phyloP scores from a whole-genome alignment of 2,797 vertebrate genomes.

The Gobionotothen gibberifrons region DNA sequence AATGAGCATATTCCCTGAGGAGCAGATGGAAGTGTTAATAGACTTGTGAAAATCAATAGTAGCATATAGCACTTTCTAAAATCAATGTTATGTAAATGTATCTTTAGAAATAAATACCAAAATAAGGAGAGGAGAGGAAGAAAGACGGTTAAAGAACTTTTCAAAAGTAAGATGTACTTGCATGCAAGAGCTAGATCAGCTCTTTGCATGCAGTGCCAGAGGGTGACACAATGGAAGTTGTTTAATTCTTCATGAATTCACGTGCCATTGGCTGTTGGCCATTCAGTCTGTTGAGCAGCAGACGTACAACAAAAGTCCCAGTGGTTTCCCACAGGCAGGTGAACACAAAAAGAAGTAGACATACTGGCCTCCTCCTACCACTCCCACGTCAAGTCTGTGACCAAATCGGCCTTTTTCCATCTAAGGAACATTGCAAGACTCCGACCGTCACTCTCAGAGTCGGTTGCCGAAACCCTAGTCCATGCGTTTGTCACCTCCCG shows the following conservation, averaged over 20 bases:
- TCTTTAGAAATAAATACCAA: neutral
- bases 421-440: too few relatives aligned
- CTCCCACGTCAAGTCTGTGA: too few relatives aligned
- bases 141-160: neutral
- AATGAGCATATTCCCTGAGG: conserved; percentile 24
- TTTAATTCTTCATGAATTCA: conserved; percentile 3
- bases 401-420: too few relatives aligned
- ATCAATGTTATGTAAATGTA: conserved; percentile 30
- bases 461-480: too few relatives aligned
- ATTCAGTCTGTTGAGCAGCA: conserved; percentile 9
- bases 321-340: conserved; percentile 30
- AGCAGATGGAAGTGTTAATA: conserved; percentile 43
- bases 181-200: neutral
- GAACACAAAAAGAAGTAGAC: conserved; percentile 3
- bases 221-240: conserved; percentile 12
- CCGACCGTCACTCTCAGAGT: too few relatives aligned
- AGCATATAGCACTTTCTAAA: conserved; percentile 39
- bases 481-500: too few relatives aligned
- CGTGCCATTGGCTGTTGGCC: conserved; percentile 4
- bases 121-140: neutral
- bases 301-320: conserved; percentile 6
- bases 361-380: neutral
- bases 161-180: conserved; percentile 5
- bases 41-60: conserved; percentile 58
- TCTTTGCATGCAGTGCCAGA: neutral